A percentile compares a stretch with the other conserved stretches of the same genome.
phyloP scores from a whole-genome alignment of 1,140 invertebrate species.

The Apis florea region DNA sequence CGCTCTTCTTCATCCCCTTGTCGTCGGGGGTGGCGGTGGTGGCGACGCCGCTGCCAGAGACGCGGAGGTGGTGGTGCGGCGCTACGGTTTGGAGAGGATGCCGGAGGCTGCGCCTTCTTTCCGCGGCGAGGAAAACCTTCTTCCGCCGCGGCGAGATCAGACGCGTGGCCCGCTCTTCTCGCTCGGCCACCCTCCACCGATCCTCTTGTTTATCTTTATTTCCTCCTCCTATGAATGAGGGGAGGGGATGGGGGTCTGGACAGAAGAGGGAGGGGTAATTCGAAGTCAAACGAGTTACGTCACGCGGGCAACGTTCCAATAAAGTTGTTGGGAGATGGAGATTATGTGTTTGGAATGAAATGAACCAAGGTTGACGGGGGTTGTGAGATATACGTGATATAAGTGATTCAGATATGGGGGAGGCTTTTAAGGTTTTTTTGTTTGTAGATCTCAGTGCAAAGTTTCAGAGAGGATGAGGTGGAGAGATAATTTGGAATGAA shows the following conservation, averaged over 20 bases:
- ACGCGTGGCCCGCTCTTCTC: slow-evolving; percentile 15
- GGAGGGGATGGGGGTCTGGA: not conserved
- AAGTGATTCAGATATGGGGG: no score
- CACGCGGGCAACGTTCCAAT: not conserved
- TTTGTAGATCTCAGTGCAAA: no score
- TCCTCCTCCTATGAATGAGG: not conserved
- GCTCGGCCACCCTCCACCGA: not conserved
- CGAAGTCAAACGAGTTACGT: not conserved
- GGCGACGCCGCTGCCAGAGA: slow-evolving; percentile 39
- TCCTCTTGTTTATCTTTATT: slow-evolving; percentile 10
- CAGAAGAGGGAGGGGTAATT: not conserved
- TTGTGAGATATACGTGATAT: no score
- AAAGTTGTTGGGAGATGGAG: not conserved
- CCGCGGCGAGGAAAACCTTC: slow-evolving; percentile 54
- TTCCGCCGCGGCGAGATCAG: slow-evolving; percentile 27
- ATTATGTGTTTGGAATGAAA: no score
- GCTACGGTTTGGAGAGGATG: slow-evolving; percentile 11
- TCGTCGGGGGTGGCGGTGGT: slow-evolving; percentile 60
- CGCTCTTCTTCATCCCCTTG: slow-evolving; percentile 72
- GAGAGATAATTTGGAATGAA: not conserved
- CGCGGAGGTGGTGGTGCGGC: slow-evolving; percentile 9
- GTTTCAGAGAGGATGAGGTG: not conserved
- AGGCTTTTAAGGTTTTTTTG: no score
- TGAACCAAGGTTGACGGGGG: no score
- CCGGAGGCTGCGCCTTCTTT: slow-evolving; percentile 66